Evolutionary conservation across 2,113 vertebrate genomes (phyloP).

Genomic region (Oophaga pumilio): DNA sequence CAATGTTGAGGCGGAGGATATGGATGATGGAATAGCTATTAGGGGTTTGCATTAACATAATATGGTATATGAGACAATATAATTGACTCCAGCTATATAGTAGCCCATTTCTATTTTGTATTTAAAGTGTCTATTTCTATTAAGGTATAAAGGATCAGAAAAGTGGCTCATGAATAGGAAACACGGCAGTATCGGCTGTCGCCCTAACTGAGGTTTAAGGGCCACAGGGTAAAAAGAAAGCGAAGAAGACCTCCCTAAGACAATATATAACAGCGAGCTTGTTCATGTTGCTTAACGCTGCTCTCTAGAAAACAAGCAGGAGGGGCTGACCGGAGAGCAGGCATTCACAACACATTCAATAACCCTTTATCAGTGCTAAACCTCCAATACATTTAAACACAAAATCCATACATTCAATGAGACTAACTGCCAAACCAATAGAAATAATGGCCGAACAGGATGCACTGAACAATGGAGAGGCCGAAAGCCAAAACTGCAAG

Average conservation of each 20-base stretch:
- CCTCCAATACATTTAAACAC: slow-evolving; percentile 58
- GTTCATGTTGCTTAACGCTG: slow-evolving; percentile 31
- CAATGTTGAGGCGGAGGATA: not conserved
- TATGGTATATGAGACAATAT: not conserved
- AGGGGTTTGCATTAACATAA: slow-evolving; percentile 26
- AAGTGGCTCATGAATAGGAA: not conserved
- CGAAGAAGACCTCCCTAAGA: slow-evolving; percentile 6
- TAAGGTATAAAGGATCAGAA: not conserved
- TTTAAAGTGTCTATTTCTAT: not conserved
- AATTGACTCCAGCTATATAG: not conserved
- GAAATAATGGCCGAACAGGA: slow-evolving; percentile 58
- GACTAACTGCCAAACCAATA: slow-evolving; percentile 59
- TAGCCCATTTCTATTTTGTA: not conserved
- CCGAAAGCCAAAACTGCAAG: slow-evolving; percentile 49
- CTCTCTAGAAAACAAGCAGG: slow-evolving; percentile 53
- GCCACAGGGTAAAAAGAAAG: slow-evolving; percentile 10
- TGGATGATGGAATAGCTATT: slow-evolving; percentile 4
- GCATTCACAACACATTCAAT: slow-evolving; percentile 57
- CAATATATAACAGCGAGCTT: slow-evolving; percentile 27
- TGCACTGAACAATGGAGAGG: slow-evolving; percentile 49
- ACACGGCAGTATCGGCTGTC: not conserved
- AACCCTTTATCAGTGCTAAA: slow-evolving; percentile 59
- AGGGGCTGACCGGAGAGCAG: slow-evolving; percentile 39
- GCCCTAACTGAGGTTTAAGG: not conserved
- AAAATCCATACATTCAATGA: slow-evolving; percentile 59